A percentile compares a stretch with the other conserved stretches of the same genome.
Evolutionary conservation across 2,113 vertebrate species (phyloP).

Genomic region (Strix uralensis): DNA sequence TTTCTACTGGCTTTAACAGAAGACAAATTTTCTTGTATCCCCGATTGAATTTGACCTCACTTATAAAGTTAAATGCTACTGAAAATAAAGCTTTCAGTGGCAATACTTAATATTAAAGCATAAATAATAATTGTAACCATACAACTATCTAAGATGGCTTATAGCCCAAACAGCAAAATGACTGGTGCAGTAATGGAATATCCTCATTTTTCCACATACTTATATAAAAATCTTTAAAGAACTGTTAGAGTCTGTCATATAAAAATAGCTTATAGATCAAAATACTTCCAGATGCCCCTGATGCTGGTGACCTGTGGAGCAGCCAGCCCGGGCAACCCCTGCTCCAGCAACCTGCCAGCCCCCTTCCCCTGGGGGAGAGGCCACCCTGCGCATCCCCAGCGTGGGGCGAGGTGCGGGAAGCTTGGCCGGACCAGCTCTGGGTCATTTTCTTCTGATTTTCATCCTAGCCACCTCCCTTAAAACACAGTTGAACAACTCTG

Average conservation of each 20-base stretch:
- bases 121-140: background rate
- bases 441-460: background rate
- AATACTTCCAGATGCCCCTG: background rate
- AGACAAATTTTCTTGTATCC: background rate
- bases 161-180: background rate
- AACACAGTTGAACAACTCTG: background rate
- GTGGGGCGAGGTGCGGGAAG: fast-evolving
- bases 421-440: background rate
- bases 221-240: background rate
- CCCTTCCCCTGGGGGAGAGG: background rate
- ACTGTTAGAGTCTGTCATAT: background rate
- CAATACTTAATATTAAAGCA: background rate
- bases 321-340: background rate
- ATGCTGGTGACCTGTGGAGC: background rate
- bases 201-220: background rate
- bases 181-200: background rate
- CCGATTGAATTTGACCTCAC: fast-evolving
- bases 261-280: background rate
- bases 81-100: background rate
- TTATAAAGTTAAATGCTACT: background rate
- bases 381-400: fast-evolving
- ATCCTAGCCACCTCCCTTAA: background rate
- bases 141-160: background rate
- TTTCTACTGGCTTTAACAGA: background rate
- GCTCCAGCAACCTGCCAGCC: background rate